phyloP scores from a whole-genome alignment of 1,140 invertebrate genomes.

The Batillaria attramentaria region DNA sequence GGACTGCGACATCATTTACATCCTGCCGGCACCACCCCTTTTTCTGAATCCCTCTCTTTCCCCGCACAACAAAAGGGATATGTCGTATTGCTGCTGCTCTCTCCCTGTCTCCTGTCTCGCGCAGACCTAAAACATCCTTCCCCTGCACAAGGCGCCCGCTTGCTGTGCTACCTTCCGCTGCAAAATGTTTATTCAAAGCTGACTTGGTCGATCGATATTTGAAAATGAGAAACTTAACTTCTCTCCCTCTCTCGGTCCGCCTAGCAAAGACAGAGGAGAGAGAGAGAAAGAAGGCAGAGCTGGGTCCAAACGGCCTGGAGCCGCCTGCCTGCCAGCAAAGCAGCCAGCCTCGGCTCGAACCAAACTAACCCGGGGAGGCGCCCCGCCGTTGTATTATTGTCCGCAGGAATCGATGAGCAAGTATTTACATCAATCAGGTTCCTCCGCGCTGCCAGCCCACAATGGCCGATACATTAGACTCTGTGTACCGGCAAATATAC shows the following conservation, averaged over 20 bases:
- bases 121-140: neutral
- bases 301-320: neutral
- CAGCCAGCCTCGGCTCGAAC: neutral
- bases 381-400: constrained; percentile 33
- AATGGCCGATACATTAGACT: constrained; percentile 36
- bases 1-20: neutral
- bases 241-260: no score
- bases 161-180: neutral
- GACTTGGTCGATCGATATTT: constrained; percentile 34
- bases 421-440: constrained; percentile 36
- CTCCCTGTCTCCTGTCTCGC: neutral
- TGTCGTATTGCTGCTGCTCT: no score
- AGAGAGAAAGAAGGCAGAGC: neutral
- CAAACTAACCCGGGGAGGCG: neutral
- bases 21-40: neutral
- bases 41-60: neutral
- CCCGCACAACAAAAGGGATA: neutral
- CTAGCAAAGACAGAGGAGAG: constrained; percentile 2
- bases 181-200: constrained; percentile 26
- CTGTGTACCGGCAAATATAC: constrained; percentile 36
- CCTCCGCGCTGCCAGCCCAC: constrained; percentile 13
- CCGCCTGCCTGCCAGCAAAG: neutral
- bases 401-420: constrained; percentile 31
- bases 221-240: constrained; percentile 40
- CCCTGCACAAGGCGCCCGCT: neutral